phyloP scores from a whole-genome alignment of 2,113 vertebrate species.

The Uria aalge region DNA sequence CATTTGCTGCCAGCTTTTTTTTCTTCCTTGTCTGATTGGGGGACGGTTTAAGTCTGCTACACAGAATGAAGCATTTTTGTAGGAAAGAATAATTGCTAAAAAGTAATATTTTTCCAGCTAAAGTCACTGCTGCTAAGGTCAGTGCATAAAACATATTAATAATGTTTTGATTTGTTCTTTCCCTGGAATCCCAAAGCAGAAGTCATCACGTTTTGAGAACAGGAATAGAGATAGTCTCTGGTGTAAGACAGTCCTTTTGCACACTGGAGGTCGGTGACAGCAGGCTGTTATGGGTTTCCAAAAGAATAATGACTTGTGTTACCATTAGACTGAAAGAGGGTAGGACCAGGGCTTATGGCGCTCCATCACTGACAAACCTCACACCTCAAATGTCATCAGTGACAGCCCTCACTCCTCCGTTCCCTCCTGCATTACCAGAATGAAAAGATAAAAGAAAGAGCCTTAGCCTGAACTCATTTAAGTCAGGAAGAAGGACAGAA shows the following conservation, averaged over 20 bases:
- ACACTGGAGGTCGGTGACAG: not conserved
- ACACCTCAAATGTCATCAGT: not conserved
- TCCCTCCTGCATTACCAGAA: not conserved
- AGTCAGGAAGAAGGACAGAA: not conserved
- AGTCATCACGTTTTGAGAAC: not conserved
- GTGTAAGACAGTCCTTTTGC: not conserved
- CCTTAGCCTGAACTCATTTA: not conserved
- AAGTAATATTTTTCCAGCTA: not conserved
- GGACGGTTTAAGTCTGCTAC: not conserved
- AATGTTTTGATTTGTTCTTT: slow-evolving; percentile 2
- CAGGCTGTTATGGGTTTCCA: not conserved
- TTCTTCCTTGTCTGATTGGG: not conserved
- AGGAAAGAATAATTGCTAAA: not conserved
- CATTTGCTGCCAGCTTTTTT: not conserved
- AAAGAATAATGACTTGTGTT: slow-evolving; percentile 14
- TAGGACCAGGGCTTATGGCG: not conserved
- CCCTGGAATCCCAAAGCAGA: not conserved
- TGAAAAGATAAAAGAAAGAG: not conserved
- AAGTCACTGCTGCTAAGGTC: not conserved
- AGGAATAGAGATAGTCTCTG: not conserved
- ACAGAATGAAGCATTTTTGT: not conserved
- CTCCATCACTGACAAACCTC: not conserved
- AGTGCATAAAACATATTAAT: not conserved
- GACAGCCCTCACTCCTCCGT: not conserved
- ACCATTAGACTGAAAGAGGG: not conserved